A percentile compares a stretch with the other conserved stretches of the same genome.
Evolutionary conservation across 2,888 invertebrate species (phyloP).

Genomic region (Agapostemon virescens): DNA sequence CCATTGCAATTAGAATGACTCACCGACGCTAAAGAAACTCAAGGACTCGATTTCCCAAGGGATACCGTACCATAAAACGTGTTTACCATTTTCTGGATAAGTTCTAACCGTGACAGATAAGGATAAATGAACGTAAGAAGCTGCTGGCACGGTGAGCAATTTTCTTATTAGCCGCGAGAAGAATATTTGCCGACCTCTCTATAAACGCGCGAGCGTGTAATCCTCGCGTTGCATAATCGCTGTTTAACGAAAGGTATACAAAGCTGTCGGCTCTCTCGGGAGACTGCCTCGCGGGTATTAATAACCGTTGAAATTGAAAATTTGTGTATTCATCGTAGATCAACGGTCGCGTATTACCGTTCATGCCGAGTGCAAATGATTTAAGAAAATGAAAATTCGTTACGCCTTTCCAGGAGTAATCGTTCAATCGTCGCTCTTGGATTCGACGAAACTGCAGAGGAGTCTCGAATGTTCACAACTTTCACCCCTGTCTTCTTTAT

Average conservation of each 20-base stretch:
- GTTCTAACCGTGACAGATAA: background rate
- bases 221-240: constrained; percentile 46
- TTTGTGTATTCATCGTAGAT: background rate
- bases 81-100: background rate
- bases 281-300: background rate
- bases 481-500: too few relatives aligned
- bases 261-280: constrained; percentile 13
- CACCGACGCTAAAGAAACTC: too few relatives aligned
- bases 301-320: constrained; percentile 19
- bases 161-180: constrained; percentile 42
- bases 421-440: background rate
- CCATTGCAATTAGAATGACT: too few relatives aligned
- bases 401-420: background rate
- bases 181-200: constrained; percentile 21
- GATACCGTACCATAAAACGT: background rate
- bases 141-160: constrained; percentile 34
- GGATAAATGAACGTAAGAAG: constrained; percentile 15
- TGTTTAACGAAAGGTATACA: constrained; percentile 26
- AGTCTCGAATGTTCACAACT: too few relatives aligned
- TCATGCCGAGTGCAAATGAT: background rate
- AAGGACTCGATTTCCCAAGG: too few relatives aligned
- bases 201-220: constrained; percentile 12
- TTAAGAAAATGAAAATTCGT: background rate
- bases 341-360: background rate
- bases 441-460: background rate